Conservation (phyloP, 1,140 invertebrate genomes). For the Neodiprion virginianus region DNA sequence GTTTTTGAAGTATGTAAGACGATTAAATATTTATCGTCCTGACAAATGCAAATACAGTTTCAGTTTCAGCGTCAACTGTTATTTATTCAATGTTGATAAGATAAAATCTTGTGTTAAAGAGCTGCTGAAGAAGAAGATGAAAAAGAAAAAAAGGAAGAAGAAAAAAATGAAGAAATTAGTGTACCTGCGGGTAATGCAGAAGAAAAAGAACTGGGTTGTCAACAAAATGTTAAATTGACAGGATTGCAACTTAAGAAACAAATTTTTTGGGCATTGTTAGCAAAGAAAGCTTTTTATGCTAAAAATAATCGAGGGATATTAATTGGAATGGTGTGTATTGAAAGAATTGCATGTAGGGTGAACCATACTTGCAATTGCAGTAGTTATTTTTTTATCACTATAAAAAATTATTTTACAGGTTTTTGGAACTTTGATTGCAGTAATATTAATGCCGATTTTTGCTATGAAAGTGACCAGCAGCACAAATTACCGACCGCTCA, state of each 20-base stretch:
- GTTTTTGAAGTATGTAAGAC: conserved; percentile 75
- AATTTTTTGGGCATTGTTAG: background rate
- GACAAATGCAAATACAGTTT: conserved; percentile 13
- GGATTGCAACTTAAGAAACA: background rate
- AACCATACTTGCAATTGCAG: no score
- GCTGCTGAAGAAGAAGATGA: conserved; percentile 8
- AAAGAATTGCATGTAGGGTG: no score
- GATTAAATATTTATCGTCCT: background rate
- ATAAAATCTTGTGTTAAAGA: background rate
- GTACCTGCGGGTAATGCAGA: background rate
- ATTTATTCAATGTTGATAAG: background rate
- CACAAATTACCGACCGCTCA: background rate
- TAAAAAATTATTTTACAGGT: background rate
- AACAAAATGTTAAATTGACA: background rate
- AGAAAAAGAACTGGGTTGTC: background rate
- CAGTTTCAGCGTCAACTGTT: conserved; percentile 17
- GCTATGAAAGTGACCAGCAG: background rate
- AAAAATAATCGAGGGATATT: background rate
- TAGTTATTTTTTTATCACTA: no score
- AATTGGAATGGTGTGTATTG: background rate
- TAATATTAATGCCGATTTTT: background rate
- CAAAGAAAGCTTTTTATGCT: background rate
- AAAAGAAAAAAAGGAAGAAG: background rate
- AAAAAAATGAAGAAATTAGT: background rate
- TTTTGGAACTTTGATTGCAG: background rate